These are phyloP conservation scores for Amaurobius ferox DNA, from an alignment of 2,888 invertebrate species.

Conservation along the genomic window DNA sequence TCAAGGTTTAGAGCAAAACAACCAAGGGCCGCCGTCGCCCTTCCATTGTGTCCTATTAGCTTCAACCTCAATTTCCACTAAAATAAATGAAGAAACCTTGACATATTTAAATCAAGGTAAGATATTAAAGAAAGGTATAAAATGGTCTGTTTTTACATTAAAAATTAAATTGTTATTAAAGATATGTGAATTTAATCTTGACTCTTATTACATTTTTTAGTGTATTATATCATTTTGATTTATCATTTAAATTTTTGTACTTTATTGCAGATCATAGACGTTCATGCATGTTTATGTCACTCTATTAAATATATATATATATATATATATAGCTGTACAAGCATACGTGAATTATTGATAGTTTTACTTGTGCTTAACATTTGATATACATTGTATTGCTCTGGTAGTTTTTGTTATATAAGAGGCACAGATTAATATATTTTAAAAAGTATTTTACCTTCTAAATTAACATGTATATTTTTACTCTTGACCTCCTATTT, in stretches of 20 bases:
- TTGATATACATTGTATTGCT: background rate
- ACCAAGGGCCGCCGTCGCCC: constrained; percentile 62
- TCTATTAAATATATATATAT: background rate
- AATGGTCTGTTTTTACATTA: no score
- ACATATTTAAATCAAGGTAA: constrained; percentile 94
- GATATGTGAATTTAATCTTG: no score
- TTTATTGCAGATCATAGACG: constrained; percentile 12
- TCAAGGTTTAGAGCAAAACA: constrained; percentile 41
- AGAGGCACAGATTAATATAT: no score
- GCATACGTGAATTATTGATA: background rate
- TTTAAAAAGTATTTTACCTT: no score
- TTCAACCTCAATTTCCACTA: constrained; percentile 96
- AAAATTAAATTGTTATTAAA: no score
- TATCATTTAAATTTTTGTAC: constrained; percentile 3
- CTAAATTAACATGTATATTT: no score
- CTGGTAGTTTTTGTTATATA: background rate
- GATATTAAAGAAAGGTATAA: background rate
- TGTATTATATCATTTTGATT: no score
- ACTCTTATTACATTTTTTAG: no score
- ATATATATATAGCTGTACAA: background rate
- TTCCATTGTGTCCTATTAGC: constrained; percentile 97
- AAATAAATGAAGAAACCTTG: constrained; percentile 94
- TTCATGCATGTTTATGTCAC: background rate
- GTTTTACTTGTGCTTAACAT: background rate
- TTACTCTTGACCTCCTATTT: no score